Percentiles rank a stretch among this genome's conserved stretches.
Conservation (phyloP, 64 coral and sea anemone species). For the Pocillopora damicornis region DNA sequence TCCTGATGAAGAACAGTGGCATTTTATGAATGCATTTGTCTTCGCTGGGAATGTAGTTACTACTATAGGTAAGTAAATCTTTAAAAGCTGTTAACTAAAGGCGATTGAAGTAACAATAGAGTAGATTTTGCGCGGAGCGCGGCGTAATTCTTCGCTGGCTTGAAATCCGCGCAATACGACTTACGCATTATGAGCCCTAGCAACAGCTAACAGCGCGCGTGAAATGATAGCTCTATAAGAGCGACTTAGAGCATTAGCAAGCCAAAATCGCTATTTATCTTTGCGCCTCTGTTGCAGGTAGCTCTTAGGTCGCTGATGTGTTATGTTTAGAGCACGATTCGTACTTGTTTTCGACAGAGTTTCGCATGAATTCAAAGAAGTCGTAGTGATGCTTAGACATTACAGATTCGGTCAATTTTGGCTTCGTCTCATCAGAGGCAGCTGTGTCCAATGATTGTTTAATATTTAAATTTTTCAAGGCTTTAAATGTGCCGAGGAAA, state of each 20-base stretch:
- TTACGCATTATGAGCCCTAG: conserved; percentile 14
- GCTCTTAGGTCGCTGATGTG: not conserved
- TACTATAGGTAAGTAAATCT: conserved; percentile 74
- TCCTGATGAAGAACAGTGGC: conserved; percentile 34
- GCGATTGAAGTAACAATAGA: not conserved
- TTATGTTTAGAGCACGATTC: not conserved
- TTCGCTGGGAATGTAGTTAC: conserved; percentile 97
- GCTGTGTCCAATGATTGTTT: conserved; percentile 45
- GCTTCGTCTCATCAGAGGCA: not conserved
- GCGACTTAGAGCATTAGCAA: not conserved
- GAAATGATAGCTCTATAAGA: not conserved
- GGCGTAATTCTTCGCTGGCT: conserved; percentile 1
- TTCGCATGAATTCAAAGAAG: not conserved
- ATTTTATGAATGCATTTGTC: conserved; percentile 92
- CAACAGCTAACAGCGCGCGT: not conserved
- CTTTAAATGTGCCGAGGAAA: conserved; percentile 33
- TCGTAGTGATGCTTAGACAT: not conserved
- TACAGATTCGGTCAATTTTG: conserved; percentile 23
- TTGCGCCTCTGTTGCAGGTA: not conserved
- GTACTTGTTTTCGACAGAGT: not conserved
- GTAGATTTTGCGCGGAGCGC: not conserved
- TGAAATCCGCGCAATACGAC: conserved; percentile 3
- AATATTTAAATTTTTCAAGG: conserved; percentile 51
- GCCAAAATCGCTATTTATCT: conserved; percentile 10
- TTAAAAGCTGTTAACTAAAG: not conserved